A percentile compares a stretch with the other conserved stretches of the same genome.
Conservation (phyloP, 1,140 invertebrate species). For the Frieseomelitta varia region DNA sequence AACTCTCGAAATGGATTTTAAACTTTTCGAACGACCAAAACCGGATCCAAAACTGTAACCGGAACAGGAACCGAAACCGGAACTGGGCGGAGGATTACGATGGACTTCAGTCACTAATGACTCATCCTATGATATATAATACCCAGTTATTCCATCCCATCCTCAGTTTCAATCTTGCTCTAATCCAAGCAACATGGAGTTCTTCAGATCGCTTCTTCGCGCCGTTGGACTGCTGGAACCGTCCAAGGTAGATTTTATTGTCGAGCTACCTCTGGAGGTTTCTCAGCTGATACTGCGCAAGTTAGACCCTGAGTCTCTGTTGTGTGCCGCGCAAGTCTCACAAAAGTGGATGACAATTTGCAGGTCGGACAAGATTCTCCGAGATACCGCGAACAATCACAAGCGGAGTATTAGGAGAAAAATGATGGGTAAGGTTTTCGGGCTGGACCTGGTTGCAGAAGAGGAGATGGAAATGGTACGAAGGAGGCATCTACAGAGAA, state of each 20-base stretch:
- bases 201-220: background rate
- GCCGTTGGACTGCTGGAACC: background rate
- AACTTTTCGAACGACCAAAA: no score
- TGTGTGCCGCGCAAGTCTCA: conserved; percentile 15
- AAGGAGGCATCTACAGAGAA: no score
- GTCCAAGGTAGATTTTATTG: conserved; percentile 21
- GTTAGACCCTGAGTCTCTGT: conserved; percentile 33
- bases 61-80: no score
- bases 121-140: background rate
- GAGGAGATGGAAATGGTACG: no score
- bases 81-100: no score
- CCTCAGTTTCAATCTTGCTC: background rate
- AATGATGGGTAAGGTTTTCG: no score
- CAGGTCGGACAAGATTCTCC: background rate
- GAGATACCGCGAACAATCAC: background rate
- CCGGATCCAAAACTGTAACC: no score
- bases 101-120: no score
- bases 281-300: conserved; percentile 32
- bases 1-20: no score
- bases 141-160: fast-evolving
- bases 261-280: conserved; percentile 39
- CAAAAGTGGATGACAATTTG: conserved; percentile 10
- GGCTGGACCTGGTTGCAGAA: no score
- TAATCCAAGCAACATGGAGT: background rate
- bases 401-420: no score